phyloP scores from a whole-genome alignment of 2,113 vertebrate species.

The Protobothrops flavoviridis region DNA sequence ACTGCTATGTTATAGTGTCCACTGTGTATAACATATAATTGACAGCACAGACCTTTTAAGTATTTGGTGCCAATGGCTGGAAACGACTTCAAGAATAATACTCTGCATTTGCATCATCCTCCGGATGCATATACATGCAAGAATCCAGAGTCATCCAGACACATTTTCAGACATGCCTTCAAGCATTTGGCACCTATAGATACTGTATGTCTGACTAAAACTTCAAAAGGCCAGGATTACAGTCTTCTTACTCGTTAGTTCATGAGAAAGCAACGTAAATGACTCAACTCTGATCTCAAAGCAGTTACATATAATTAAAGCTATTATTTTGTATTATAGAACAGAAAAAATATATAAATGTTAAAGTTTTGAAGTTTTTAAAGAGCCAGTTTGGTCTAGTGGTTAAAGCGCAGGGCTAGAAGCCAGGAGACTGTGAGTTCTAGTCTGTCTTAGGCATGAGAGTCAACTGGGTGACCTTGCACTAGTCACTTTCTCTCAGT shows the following conservation, averaged over 20 bases:
- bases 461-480: not conserved
- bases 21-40: not conserved
- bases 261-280: not conserved
- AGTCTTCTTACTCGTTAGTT: not conserved
- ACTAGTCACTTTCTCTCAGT: not conserved
- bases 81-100: not conserved
- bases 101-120: not conserved
- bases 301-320: not conserved
- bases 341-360: not conserved
- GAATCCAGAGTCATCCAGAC: not conserved
- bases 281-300: not conserved
- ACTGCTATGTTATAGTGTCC: not conserved
- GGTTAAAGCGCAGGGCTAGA: not conserved
- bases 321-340: not conserved
- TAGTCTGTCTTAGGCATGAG: not conserved
- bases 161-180: not conserved
- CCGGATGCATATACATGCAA: not conserved
- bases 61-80: not conserved
- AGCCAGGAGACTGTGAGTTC: not conserved
- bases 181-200: not conserved
- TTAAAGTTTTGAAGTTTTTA: not conserved
- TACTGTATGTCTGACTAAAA: not conserved
- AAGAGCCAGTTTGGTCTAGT: not conserved
- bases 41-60: not conserved
- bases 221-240: not conserved